Evolutionary conservation across 2,113 vertebrate genomes (phyloP).

Genomic region (Bucco capensis): DNA sequence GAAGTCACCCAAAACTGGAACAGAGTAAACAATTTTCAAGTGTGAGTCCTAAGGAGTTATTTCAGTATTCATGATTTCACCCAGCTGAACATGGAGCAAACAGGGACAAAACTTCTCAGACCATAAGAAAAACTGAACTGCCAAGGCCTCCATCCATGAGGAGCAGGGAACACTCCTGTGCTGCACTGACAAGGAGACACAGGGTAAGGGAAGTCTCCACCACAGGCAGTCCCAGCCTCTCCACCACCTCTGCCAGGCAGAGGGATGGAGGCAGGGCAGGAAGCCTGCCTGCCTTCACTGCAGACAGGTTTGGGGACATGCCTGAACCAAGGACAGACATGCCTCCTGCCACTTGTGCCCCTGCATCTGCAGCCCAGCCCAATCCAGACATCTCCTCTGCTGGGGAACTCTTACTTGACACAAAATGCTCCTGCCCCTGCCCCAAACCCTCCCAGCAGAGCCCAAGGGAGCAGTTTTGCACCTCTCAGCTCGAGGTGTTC

Average conservation of each 20-base stretch:
- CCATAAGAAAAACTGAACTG: rapidly evolving
- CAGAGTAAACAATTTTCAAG: rapidly evolving
- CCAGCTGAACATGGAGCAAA: neutral
- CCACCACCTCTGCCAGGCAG: rapidly evolving
- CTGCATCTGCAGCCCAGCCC: rapidly evolving
- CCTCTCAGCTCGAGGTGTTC: rapidly evolving
- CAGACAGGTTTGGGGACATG: neutral
- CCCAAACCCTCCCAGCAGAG: neutral
- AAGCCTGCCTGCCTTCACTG: neutral
- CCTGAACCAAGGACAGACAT: rapidly evolving
- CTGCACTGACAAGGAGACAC: rapidly evolving
- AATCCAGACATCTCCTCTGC: rapidly evolving
- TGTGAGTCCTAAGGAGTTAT: neutral
- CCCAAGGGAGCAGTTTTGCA: neutral
- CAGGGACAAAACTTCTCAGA: neutral
- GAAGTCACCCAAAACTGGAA: neutral
- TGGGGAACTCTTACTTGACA: rapidly evolving
- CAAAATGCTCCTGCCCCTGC: rapidly evolving
- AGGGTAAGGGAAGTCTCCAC: neutral
- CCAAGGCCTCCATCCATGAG: neutral
- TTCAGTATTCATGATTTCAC: neutral
- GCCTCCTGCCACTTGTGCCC: rapidly evolving
- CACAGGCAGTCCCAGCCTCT: rapidly evolving
- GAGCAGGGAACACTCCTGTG: neutral
- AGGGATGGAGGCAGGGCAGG: neutral